Evolutionary conservation across 2,888 invertebrate genomes (phyloP).

Genomic region (Rotaria socialis): DNA sequence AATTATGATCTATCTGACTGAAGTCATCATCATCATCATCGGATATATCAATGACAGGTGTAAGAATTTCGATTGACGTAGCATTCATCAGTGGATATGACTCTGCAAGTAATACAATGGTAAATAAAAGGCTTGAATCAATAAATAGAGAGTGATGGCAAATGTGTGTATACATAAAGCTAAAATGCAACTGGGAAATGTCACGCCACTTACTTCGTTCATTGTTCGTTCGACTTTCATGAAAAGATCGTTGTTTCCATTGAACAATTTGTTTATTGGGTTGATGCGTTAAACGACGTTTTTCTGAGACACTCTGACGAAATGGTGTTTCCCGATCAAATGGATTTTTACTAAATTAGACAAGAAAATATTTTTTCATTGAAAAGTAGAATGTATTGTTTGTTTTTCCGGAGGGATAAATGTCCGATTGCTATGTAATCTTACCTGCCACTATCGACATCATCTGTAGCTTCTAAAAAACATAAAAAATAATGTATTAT

Average conservation of each 20-base stretch:
- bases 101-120: neutral
- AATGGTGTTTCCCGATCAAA: slow-evolving; percentile 12
- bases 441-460: no score
- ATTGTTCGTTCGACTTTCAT: neutral
- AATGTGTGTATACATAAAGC: no score
- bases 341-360: neutral
- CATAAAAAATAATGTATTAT: no score
- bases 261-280: neutral
- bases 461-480: no score
- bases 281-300: slow-evolving; percentile 1
- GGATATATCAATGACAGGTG: neutral
- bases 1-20: neutral
- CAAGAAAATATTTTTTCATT: no score
- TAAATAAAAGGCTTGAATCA: neutral
- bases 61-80: slow-evolving; percentile 2
- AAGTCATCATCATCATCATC: slow-evolving; percentile 10
- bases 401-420: no score
- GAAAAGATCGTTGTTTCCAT: slow-evolving; percentile 25
- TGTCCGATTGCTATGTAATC: no score
- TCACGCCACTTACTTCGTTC: neutral
- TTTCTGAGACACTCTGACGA: neutral
- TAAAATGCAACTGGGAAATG: no score
- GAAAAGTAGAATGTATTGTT: no score
- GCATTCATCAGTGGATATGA: neutral
- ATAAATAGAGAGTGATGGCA: no score